phyloP scores from a whole-genome alignment of 2,797 vertebrate species.

The Peromyscus attwateri region DNA sequence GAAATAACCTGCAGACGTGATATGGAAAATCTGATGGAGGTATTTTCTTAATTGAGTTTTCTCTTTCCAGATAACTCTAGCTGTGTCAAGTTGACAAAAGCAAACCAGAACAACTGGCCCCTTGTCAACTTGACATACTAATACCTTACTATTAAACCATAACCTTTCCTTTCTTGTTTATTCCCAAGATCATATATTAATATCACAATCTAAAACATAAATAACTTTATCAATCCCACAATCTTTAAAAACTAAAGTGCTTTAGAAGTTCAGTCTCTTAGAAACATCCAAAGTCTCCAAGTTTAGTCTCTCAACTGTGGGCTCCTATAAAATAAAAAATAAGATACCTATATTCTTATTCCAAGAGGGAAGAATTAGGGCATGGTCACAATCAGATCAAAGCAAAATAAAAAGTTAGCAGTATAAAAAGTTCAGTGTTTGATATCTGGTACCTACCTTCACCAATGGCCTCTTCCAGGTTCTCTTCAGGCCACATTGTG shows the following conservation, averaged over 20 bases:
- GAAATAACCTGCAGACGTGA: not conserved
- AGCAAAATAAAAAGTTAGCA: not conserved
- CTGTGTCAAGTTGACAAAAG: not conserved
- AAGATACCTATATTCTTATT: not conserved
- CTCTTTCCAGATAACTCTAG: not conserved
- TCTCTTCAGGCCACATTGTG: not conserved
- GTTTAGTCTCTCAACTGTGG: not conserved
- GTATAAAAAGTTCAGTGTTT: not conserved
- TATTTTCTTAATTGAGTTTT: not conserved
- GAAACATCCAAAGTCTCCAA: not conserved
- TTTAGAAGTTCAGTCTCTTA: not conserved
- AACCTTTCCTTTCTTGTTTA: not conserved
- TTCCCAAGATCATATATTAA: not conserved
- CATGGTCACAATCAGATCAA: not conserved
- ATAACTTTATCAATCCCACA: not conserved
- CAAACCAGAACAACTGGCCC: not conserved
- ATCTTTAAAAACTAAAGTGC: not conserved
- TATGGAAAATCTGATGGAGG: not conserved
- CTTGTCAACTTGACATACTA: not conserved
- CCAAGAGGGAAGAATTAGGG: not conserved
- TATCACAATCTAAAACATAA: not conserved
- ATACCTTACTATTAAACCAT: not conserved
- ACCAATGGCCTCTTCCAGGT: not conserved
- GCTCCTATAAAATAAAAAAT: not conserved
- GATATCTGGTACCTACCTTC: not conserved